Percentiles rank a stretch among this genome's conserved stretches.
Conservation (phyloP, 2,888 invertebrate species). For the Cataglyphis livida region DNA sequence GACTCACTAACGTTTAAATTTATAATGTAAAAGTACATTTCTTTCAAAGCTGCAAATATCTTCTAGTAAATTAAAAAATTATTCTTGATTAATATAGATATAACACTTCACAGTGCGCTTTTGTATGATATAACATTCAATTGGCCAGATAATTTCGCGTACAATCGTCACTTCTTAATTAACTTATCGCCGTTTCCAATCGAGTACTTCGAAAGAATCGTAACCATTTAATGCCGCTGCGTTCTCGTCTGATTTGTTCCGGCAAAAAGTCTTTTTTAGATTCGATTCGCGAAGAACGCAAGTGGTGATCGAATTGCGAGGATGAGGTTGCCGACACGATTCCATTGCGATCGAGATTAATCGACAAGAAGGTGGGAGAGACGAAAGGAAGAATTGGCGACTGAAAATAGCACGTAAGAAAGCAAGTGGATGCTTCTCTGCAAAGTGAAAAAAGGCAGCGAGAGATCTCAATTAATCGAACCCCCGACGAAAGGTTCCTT, state of each 20-base stretch:
- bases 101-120: not conserved
- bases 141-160: constrained; percentile 40
- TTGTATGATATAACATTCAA: constrained; percentile 9
- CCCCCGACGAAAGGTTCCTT: constrained; percentile 71
- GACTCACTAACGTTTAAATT: not conserved
- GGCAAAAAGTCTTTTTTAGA: constrained; percentile 36
- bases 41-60: not conserved
- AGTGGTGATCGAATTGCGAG: constrained; percentile 53
- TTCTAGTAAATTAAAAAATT: not conserved
- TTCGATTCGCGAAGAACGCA: constrained; percentile 49
- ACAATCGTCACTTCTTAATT: constrained; percentile 24
- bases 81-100: constrained; percentile 20
- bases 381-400: constrained; percentile 35
- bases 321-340: constrained; percentile 62
- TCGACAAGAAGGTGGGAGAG: constrained; percentile 52
- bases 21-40: not conserved
- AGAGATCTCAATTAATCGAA: constrained; percentile 76
- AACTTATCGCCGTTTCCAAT: constrained; percentile 33
- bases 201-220: constrained; percentile 41
- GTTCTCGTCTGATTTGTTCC: constrained; percentile 29
- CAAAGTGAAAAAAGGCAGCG: constrained; percentile 70
- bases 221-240: constrained; percentile 40
- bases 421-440: constrained; percentile 59
- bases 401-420: constrained; percentile 67
- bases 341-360: constrained; percentile 72